These are phyloP conservation scores for Sternarchorhynchus goeldii DNA, from an alignment of 2,797 vertebrate genomes.

Conservation along the genomic window DNA sequence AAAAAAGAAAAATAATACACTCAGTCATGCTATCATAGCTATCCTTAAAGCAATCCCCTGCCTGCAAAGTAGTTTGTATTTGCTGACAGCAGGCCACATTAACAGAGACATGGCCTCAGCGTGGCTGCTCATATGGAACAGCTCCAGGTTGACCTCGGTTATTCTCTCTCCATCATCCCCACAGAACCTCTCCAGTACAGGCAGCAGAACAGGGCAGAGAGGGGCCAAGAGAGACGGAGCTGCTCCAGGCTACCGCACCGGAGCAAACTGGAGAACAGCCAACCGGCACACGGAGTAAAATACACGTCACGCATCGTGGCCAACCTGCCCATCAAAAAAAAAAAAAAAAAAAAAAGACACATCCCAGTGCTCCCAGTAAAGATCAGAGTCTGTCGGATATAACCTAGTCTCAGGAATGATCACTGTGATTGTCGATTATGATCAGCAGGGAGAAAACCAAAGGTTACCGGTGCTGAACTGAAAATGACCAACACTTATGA, in stretches of 20 bases:
- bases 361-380: neutral
- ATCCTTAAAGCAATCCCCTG: conserved; percentile 4
- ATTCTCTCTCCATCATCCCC: conserved; percentile 26
- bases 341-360: too few relatives aligned
- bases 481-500: neutral
- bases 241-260: neutral
- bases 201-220: neutral
- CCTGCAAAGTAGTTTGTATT: neutral
- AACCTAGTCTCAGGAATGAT: neutral
- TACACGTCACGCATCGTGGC: too few relatives aligned
- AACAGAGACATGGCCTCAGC: neutral
- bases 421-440: neutral
- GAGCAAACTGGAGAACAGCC: neutral
- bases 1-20: neutral
- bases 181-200: neutral
- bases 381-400: neutral
- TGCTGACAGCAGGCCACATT: conserved; percentile 5
- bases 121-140: conserved; percentile 14
- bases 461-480: neutral
- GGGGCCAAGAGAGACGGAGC: neutral
- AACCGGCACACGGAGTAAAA: neutral
- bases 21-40: neutral
- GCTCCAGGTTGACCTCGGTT: conserved; percentile 13
- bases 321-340: too few relatives aligned
- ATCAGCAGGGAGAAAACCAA: neutral